These are phyloP conservation scores for Drosophila dives DNA, from an alignment of 2,888 invertebrate species.

Conservation along the genomic window DNA sequence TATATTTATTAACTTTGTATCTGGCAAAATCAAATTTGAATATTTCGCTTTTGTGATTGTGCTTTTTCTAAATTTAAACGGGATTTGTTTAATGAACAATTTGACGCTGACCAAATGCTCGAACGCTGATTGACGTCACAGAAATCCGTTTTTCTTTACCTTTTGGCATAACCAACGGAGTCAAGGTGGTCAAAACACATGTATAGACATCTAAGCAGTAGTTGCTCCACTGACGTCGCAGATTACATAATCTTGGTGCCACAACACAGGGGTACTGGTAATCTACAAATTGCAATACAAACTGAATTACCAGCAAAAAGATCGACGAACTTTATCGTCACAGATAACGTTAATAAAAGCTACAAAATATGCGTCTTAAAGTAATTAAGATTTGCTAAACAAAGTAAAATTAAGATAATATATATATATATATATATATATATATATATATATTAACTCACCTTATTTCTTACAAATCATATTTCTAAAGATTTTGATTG, in stretches of 20 bases:
- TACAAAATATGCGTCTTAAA: neutral
- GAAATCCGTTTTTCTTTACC: slow-evolving; percentile 22
- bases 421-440: no score
- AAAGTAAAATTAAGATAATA: neutral
- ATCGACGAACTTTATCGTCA: neutral
- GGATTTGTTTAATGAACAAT: slow-evolving; percentile 63
- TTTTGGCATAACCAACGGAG: slow-evolving; percentile 21
- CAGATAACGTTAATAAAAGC: neutral
- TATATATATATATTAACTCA: neutral
- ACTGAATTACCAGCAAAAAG: slow-evolving; percentile 6
- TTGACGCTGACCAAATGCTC: slow-evolving; percentile 29
- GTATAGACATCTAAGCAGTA: slow-evolving; percentile 2
- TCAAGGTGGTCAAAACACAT: slow-evolving; percentile 29
- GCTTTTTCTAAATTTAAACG: slow-evolving; percentile 59
- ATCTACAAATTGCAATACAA: slow-evolving; percentile 25
- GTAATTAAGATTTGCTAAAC: neutral
- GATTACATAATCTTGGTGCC: slow-evolving; percentile 28
- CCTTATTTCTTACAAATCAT: neutral
- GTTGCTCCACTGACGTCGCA: slow-evolving; percentile 12
- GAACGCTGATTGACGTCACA: slow-evolving; percentile 62
- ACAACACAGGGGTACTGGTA: neutral
- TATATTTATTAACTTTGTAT: slow-evolving; percentile 10
- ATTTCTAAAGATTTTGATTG: neutral
- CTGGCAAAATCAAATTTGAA: slow-evolving; percentile 1
- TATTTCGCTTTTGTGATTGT: slow-evolving; percentile 42